Evolutionary conservation across 2,113 vertebrate species (phyloP).

Genomic region (Actenoides lindsayi): DNA sequence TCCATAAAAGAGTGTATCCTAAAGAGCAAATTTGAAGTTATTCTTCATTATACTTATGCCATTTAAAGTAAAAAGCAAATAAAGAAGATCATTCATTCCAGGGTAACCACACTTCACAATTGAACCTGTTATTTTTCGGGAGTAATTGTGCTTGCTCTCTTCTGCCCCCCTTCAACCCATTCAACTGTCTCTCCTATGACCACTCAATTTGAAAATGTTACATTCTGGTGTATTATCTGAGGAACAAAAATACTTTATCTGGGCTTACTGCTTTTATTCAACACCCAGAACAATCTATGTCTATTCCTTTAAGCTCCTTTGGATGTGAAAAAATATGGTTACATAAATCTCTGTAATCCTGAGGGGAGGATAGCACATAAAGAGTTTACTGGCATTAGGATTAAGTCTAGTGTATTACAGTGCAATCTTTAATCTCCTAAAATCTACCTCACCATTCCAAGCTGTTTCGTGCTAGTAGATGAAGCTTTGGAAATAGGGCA

Average conservation of each 20-base stretch:
- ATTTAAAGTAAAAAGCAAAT: not conserved
- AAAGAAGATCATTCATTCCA: not conserved
- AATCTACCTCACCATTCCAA: conserved; percentile 55
- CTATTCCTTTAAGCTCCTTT: conserved; percentile 66
- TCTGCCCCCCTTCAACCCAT: not conserved
- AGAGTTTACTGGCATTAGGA: conserved; percentile 59
- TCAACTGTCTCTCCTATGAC: not conserved
- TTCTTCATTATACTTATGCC: not conserved
- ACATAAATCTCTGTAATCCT: conserved; percentile 66
- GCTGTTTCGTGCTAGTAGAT: conserved; percentile 27
- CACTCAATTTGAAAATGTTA: not conserved
- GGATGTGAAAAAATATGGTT: conserved; percentile 67
- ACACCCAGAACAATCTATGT: conserved; percentile 62
- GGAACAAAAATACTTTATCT: conserved; percentile 20
- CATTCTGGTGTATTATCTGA: conserved; percentile 19
- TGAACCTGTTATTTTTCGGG: not conserved
- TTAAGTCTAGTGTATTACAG: conserved; percentile 45
- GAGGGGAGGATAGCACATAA: conserved; percentile 19
- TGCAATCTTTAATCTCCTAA: conserved; percentile 63
- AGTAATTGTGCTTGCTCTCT: not conserved
- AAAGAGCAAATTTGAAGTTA: not conserved
- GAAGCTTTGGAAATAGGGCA: conserved; percentile 62
- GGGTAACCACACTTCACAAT: not conserved
- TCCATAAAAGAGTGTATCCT: not conserved
- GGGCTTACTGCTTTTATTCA: conserved; percentile 58